phyloP scores from a whole-genome alignment of 2,888 invertebrate genomes.

The Tortricodes alternella region DNA sequence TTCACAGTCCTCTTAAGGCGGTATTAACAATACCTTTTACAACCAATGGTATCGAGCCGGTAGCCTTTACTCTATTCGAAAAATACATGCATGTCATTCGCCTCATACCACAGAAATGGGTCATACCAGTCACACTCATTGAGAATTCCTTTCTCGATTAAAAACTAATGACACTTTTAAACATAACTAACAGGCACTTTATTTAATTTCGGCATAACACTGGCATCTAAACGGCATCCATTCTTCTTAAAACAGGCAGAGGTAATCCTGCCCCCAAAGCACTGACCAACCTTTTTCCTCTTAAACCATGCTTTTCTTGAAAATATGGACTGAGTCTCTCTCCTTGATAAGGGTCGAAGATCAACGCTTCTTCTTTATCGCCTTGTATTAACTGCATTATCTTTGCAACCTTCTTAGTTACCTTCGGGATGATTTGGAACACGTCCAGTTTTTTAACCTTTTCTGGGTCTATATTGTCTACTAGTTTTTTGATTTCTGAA shows the following conservation, averaged over 20 bases:
- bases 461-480: constrained; percentile 51
- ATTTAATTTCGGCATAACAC: no score
- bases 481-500: constrained; percentile 1
- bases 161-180: no score
- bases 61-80: no score
- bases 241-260: constrained; percentile 42
- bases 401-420: constrained; percentile 38
- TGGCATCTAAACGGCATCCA: constrained; percentile 13
- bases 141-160: no score
- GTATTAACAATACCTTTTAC: no score
- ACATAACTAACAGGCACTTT: no score
- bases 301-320: constrained; percentile 36
- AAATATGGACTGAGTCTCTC: constrained; percentile 35
- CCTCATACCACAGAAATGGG: no score
- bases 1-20: no score
- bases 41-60: no score
- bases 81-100: no score
- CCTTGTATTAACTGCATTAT: constrained; percentile 28
- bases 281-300: constrained; percentile 35
- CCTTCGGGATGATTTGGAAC: constrained; percentile 48
- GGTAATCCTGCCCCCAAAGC: constrained; percentile 43
- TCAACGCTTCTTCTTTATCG: constrained; percentile 19
- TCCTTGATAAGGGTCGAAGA: constrained; percentile 32
- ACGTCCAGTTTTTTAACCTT: constrained; percentile 53
- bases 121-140: no score